Evolutionary conservation across 2,888 invertebrate species (phyloP).

Genomic region (Apotomis capreana): DNA sequence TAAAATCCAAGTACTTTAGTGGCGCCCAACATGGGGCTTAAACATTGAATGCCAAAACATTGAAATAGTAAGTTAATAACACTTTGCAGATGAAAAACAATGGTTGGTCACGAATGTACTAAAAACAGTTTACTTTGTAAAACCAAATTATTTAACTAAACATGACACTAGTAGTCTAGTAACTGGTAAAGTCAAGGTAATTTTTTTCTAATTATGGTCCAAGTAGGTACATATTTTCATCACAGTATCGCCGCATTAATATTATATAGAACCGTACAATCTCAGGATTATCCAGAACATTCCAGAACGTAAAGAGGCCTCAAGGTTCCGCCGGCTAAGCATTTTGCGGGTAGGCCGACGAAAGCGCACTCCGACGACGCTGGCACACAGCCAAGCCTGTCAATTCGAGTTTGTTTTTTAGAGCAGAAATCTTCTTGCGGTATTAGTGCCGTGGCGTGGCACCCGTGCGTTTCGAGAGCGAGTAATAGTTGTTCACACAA

Average conservation of each 20-base stretch:
- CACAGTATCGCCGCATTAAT: not conserved
- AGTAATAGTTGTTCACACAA: constrained; percentile 19
- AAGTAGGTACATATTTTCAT: not conserved
- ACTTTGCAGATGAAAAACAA: no score
- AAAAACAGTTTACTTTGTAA: no score
- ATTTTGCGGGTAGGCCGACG: constrained; percentile 53
- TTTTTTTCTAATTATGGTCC: not conserved
- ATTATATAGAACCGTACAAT: constrained; percentile 10
- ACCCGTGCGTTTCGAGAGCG: constrained; percentile 4
- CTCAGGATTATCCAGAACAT: constrained; percentile 30
- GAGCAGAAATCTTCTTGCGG: constrained; percentile 39
- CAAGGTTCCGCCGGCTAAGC: constrained; percentile 54
- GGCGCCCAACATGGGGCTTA: no score
- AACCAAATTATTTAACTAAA: no score
- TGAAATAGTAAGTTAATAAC: no score
- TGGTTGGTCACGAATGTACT: no score
- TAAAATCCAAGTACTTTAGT: no score
- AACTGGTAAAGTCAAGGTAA: no score
- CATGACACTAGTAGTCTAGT: no score
- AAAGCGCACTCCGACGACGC: constrained; percentile 62
- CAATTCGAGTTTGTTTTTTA: constrained; percentile 41
- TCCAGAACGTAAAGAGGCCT: constrained; percentile 49
- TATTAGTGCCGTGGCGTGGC: constrained; percentile 19
- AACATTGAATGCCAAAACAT: no score
- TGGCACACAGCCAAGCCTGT: constrained; percentile 59